Base-by-base conservation (phyloP, 2,113 vertebrate genomes). In the Heterocephalus glaber region DNA sequence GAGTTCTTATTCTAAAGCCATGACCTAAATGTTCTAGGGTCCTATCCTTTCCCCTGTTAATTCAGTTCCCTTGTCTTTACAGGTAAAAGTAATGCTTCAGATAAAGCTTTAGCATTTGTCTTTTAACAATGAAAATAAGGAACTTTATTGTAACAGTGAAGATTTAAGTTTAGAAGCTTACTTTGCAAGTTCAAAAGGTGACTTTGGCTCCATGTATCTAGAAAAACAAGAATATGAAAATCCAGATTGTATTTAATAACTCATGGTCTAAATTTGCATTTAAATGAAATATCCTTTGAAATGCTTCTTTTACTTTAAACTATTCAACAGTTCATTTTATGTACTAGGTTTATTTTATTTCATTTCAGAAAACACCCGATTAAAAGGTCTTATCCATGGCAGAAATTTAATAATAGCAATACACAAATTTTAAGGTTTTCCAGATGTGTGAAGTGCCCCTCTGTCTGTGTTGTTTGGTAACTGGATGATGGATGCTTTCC, bases 201-300 rank as follows among this genome's bases (percentile, higher is more conserved):
- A 95, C 93, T 98, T 97, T 96, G 89, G 98, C 97, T 93, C 76
- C 70, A 90, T 63, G 92, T 92, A 49, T 93, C 92, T 94, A 97
- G 92, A 95, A 97, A 98, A 70, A 89, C 0, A 97, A 86, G 96
- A 98, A 76, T 77, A 97, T 92, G 94, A 85, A 98, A 98, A 92
- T 54, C 79, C 41, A 26, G 6, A 87, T 87, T 92, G 72, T 95
- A 80, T 98, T 97, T 97, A 97, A 98, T 97, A 98, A 98, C 0
- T 61, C 61, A 96, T 47, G 92, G 60, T 44, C 58, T 56, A 98
- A 96, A 98, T 98, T 98, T 98, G 98, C 96, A 98, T 98, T 98
- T 98, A 98, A 98, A 98, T 97, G 77, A 98, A 86, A 76, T 92
- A 90, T 2, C 82, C 88, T 95, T 95, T 94, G 80, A 91, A 90